Percentiles rank a stretch among this genome's conserved stretches.
These are phyloP conservation scores for Villa cingulata DNA, from an alignment of 2,888 invertebrate genomes.

Conservation along the genomic window DNA sequence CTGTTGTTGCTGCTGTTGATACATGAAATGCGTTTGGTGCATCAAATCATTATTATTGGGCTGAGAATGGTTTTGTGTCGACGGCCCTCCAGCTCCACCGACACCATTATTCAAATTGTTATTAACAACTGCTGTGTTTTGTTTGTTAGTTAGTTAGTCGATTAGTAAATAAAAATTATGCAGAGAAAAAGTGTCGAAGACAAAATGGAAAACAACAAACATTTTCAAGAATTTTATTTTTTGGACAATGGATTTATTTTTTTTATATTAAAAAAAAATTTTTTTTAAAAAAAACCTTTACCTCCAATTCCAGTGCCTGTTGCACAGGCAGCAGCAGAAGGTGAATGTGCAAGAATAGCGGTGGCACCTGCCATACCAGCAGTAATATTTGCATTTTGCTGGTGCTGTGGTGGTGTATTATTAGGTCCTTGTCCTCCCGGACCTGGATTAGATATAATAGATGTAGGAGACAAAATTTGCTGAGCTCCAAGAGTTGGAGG, in stretches of 20 bases:
- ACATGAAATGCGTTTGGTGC: neutral
- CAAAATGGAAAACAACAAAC: neutral
- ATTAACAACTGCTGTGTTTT: neutral
- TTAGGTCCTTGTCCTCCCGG: neutral
- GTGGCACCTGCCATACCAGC: neutral
- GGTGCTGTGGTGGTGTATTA: neutral
- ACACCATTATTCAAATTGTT: neutral
- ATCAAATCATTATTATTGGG: neutral
- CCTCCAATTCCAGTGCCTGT: too few relatives aligned
- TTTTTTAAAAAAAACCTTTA: neutral
- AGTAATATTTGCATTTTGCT: too few relatives aligned
- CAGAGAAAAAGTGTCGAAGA: too few relatives aligned
- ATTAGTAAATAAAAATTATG: too few relatives aligned
- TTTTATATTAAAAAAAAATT: too few relatives aligned
- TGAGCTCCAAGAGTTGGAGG: neutral
- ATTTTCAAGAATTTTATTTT: too few relatives aligned
- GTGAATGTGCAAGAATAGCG: neutral
- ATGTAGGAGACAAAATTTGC: conserved; percentile 14
- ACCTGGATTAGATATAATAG: neutral
- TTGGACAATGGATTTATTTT: too few relatives aligned
- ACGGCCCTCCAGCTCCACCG: neutral
- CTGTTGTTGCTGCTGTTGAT: conserved; percentile 15
- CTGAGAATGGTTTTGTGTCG: neutral
- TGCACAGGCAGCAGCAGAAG: neutral
- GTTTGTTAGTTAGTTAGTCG: too few relatives aligned